Conservation (phyloP, 2,797 vertebrate genomes). For the Pangasius larnaudii region DNA sequence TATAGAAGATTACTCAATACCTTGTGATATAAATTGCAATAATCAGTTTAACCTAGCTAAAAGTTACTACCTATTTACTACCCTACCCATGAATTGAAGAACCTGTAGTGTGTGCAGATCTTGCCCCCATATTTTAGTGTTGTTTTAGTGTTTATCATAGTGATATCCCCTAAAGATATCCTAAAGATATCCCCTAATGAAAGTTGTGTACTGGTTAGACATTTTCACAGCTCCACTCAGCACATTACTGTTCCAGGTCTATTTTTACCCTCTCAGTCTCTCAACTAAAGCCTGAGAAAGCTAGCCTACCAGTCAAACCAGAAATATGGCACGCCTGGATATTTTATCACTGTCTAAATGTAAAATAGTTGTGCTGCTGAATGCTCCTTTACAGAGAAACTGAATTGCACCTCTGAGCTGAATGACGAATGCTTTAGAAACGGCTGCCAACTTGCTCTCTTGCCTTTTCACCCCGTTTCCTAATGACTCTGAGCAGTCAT, state of each 20-base stretch:
- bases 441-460: slow-evolving; percentile 52
- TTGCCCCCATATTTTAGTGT: background rate
- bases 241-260: slow-evolving; percentile 13
- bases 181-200: no score
- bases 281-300: slow-evolving; percentile 6
- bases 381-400: slow-evolving; percentile 40
- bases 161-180: background rate
- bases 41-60: background rate
- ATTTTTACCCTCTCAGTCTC: slow-evolving; percentile 12
- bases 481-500: slow-evolving; percentile 22
- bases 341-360: slow-evolving; percentile 39
- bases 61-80: background rate
- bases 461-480: slow-evolving; percentile 50
- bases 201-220: background rate
- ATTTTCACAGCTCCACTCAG: slow-evolving; percentile 1
- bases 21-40: background rate
- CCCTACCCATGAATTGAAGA: background rate
- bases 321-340: slow-evolving; percentile 31
- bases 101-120: background rate
- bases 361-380: slow-evolving; percentile 27
- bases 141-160: background rate
- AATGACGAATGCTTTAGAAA: slow-evolving; percentile 42
- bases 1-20: background rate
- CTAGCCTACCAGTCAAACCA: slow-evolving; percentile 12
- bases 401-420: slow-evolving; percentile 39